Base-by-base conservation (phyloP, 2,797 vertebrate genomes). In the Leuciscus waleckii region DNA sequence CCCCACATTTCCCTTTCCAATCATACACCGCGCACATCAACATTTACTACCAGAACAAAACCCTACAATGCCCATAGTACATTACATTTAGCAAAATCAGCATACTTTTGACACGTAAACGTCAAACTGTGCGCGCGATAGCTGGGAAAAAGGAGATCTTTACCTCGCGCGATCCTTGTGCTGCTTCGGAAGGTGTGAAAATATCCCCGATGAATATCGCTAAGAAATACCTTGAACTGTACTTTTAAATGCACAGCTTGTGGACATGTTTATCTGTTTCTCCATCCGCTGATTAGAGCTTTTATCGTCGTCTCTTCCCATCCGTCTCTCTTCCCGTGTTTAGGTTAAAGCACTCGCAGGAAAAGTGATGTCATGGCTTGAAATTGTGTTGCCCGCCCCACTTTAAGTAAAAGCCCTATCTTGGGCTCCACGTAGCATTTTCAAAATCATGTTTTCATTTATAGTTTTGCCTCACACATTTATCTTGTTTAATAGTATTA, bases 281-380 rank as follows among this genome's bases (percentile, higher is more conserved):
- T 39, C 46, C 69, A 51, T 29, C 73, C 67, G 78, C 61, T 14
- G 83, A 71, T 78, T 14, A 26, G 73, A 82, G 63, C 80, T 70
- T 79, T 73, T 83, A 84, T 89, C 89, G 75, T 87, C 35, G 87
- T 80, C 88, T 83, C 88, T 81, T 87, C 67, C 84, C 86, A 65
- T 79, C 92, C 81, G 91, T 90, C 61, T 82, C 79, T 87, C 91
- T 83, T 83, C 83, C 90, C 82, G 82, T 93, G 93, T 94, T 94
- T 92, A 93, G 92, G 90, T 93, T 90, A 82, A 68, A 87, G 87
- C 90, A 29, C 84, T 83, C 70, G 83, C 86, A 93, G 92, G 94
- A 94, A 93, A 93, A 94, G 94, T 95, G 95, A 96, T 94, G 95
- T 96, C 95, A 96, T 94, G 90, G 92, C 91, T 93, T 90, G 92